Conservation (phyloP, 1,140 invertebrate genomes). For the Brachionus paranguensis region DNA sequence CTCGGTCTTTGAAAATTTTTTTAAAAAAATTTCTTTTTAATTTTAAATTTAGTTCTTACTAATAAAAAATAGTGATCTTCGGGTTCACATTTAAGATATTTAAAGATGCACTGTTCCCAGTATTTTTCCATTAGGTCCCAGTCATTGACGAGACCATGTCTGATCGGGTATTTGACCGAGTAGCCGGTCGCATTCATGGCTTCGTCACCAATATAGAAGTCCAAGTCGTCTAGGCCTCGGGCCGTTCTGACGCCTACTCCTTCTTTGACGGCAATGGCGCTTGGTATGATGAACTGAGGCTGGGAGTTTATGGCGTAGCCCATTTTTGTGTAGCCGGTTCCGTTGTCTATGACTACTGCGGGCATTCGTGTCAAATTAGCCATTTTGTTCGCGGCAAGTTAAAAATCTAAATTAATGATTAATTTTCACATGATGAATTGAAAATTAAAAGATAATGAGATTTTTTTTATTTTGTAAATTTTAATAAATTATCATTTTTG, state of each 20-base stretch:
- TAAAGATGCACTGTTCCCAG: constrained; percentile 97
- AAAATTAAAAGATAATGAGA: not conserved
- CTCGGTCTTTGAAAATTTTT: constrained; percentile 66
- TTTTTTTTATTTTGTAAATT: not conserved
- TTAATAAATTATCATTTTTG: not conserved
- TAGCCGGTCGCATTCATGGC: constrained; percentile 81
- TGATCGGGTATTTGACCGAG: constrained; percentile 78
- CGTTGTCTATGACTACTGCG: constrained; percentile 39
- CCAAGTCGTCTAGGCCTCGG: constrained; percentile 90
- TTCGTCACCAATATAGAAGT: constrained; percentile 96
- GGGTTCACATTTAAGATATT: constrained; percentile 93
- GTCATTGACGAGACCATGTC: constrained; percentile 97
- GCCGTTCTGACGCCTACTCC: constrained; percentile 80
- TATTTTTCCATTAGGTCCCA: constrained; percentile 99
- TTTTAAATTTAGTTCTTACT: constrained; percentile 46
- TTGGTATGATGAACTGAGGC: constrained; percentile 96
- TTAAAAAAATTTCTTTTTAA: not conserved
- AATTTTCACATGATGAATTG: not conserved
- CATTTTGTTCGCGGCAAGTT: not conserved
- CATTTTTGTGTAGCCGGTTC: constrained; percentile 77
- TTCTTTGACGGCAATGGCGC: constrained; percentile 85
- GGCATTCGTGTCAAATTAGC: constrained; percentile 9
- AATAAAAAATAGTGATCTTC: constrained; percentile 98
- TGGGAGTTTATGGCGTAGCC: constrained; percentile 98
- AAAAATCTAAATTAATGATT: not conserved